These are phyloP conservation scores for Myrmecobius fasciatus DNA, from an alignment of 2,113 vertebrate genomes.

Conservation along the genomic window DNA sequence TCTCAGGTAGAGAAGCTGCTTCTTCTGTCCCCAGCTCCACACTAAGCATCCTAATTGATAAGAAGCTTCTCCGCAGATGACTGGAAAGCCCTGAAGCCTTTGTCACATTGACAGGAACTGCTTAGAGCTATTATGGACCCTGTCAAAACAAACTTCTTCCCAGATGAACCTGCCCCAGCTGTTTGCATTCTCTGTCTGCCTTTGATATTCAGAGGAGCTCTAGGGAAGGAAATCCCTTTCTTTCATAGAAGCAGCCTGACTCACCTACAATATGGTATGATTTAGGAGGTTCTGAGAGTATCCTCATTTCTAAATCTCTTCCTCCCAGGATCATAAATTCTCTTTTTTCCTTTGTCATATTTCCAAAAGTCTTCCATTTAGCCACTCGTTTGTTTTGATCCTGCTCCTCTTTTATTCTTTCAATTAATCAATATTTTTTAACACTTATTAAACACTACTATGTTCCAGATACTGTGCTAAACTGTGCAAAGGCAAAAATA, in stretches of 20 bases:
- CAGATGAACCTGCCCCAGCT: not conserved
- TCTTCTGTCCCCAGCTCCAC: not conserved
- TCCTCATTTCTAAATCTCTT: not conserved
- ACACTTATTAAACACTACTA: not conserved
- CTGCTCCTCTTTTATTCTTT: not conserved
- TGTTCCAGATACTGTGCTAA: not conserved
- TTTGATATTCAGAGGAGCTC: not conserved
- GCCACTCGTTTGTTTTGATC: not conserved
- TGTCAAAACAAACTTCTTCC: conserved; percentile 40
- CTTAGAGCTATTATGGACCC: not conserved
- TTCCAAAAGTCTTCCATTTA: not conserved
- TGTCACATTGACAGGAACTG: conserved; percentile 43
- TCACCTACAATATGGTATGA: not conserved
- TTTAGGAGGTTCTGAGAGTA: not conserved
- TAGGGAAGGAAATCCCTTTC: not conserved
- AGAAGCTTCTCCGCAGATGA: conserved; percentile 60
- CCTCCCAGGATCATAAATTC: not conserved
- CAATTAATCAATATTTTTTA: not conserved
- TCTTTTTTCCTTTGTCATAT: not conserved
- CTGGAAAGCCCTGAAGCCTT: conserved; percentile 66
- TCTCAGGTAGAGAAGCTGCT: conserved; percentile 64
- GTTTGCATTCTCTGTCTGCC: not conserved
- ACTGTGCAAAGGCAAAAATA: not conserved
- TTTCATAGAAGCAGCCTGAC: not conserved
- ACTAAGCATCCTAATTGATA: conserved; percentile 63